These are phyloP conservation scores for Podarcis raffonei DNA, from an alignment of 2,113 vertebrate species.

Conservation along the genomic window DNA sequence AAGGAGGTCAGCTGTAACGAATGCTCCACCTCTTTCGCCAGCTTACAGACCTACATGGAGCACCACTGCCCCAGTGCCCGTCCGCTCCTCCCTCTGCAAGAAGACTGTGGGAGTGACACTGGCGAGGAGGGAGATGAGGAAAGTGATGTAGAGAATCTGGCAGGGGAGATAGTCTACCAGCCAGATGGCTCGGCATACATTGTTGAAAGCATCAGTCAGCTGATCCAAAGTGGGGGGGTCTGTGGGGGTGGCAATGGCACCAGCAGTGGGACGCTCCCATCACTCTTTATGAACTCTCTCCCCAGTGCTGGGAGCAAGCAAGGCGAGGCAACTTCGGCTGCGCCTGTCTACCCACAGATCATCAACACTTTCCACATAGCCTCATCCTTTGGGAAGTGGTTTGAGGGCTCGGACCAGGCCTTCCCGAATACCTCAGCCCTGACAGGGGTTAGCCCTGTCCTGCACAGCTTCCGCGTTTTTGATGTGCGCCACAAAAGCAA, in stretches of 20 bases:
- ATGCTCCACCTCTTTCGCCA: slow-evolving; percentile 80
- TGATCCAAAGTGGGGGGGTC: slow-evolving; percentile 89
- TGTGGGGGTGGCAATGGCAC: slow-evolving; percentile 64
- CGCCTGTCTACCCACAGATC: slow-evolving; percentile 96
- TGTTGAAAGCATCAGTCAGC: slow-evolving; percentile 97
- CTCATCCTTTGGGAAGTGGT: slow-evolving; percentile 99
- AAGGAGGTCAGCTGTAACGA: slow-evolving; percentile 83
- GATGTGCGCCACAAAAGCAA: slow-evolving; percentile 99
- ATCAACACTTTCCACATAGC: slow-evolving; percentile 99
- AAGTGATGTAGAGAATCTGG: slow-evolving; percentile 98
- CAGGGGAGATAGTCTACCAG: slow-evolving; percentile 99
- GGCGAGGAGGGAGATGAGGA: slow-evolving; percentile 88
- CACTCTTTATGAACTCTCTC: slow-evolving; percentile 90
- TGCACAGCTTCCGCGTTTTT: slow-evolving; percentile 99
- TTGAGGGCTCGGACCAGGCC: slow-evolving; percentile 94
- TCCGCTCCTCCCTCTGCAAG: slow-evolving; percentile 63
- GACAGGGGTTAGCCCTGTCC: slow-evolving; percentile 97
- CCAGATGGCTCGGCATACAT: slow-evolving; percentile 98
- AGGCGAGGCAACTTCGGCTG: slow-evolving; percentile 83
- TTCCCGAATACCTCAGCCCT: slow-evolving; percentile 99
- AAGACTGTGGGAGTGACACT: slow-evolving; percentile 91
- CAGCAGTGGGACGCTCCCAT: slow-evolving; percentile 77
- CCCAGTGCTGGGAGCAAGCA: slow-evolving; percentile 82
- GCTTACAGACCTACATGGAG: slow-evolving; percentile 86
- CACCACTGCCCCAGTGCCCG: slow-evolving; percentile 75